phyloP scores from a whole-genome alignment of 2,888 invertebrate genomes.

The Drosophila ochracea region DNA sequence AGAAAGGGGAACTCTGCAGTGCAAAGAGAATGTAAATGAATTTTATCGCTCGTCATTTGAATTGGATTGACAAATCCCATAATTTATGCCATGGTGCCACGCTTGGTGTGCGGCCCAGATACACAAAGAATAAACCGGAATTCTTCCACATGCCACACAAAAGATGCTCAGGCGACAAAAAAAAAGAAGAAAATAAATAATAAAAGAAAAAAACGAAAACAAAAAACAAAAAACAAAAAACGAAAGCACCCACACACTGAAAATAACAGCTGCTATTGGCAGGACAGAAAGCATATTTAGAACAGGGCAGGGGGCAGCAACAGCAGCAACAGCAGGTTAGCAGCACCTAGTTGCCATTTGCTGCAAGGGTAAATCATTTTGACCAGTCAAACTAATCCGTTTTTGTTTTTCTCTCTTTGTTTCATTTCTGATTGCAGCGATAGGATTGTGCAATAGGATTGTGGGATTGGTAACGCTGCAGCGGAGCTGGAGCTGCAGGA shows the following conservation, averaged over 20 bases:
- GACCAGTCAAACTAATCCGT: slow-evolving; percentile 13
- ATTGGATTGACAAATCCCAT: slow-evolving; percentile 18
- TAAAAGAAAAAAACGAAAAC: not conserved
- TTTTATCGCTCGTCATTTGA: slow-evolving; percentile 6
- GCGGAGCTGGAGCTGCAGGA: slow-evolving; percentile 12
- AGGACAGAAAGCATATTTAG: not conserved
- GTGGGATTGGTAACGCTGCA: slow-evolving; percentile 24
- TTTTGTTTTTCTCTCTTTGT: slow-evolving; percentile 10
- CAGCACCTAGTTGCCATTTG: slow-evolving; percentile 7
- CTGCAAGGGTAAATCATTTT: slow-evolving; percentile 4
- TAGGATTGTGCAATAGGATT: slow-evolving; percentile 23
- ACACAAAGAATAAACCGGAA: slow-evolving; percentile 43
- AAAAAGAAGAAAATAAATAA: not conserved
- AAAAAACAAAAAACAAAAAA: not conserved
- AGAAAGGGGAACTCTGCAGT: not conserved
- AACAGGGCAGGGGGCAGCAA: not conserved
- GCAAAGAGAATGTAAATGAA: not conserved
- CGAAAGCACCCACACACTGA: not conserved
- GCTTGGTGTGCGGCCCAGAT: slow-evolving; percentile 31
- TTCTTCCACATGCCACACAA: slow-evolving; percentile 32
- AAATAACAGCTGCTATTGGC: slow-evolving; percentile 17
- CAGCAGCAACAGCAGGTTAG: not conserved
- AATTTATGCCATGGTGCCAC: slow-evolving; percentile 42
- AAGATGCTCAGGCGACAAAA: slow-evolving; percentile 5
- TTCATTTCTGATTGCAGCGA: slow-evolving; percentile 42